Evolutionary conservation across 1,140 invertebrate genomes (phyloP).

Genomic region (Drosophila suzukii): DNA sequence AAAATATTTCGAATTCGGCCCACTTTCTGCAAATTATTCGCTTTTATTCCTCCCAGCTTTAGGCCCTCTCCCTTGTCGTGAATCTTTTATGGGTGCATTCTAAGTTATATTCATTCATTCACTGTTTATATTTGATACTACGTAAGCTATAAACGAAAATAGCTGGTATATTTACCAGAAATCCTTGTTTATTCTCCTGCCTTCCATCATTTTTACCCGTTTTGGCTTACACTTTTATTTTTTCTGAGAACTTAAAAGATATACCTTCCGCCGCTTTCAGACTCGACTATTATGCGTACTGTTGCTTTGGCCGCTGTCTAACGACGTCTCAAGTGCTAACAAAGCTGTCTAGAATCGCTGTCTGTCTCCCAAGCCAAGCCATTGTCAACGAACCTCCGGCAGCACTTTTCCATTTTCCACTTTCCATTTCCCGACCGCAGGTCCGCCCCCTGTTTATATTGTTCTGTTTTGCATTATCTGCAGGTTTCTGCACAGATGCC

Average conservation of each 20-base stretch:
- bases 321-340: constrained; percentile 46
- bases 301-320: constrained; percentile 16
- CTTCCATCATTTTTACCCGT: not conserved
- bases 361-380: not conserved
- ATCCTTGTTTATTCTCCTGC: not conserved
- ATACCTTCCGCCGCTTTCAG: not conserved
- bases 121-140: not conserved
- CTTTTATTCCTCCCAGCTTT: not conserved
- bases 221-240: not conserved
- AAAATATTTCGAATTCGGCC: too few relatives aligned
- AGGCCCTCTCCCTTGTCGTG: not conserved
- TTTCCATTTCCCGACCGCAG: not conserved
- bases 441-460: constrained; percentile 30
- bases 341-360: constrained; percentile 37
- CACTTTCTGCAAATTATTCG: too few relatives aligned
- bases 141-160: too few relatives aligned
- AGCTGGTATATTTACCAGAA: too few relatives aligned
- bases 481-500: constrained; percentile 56
- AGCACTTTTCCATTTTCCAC: constrained; percentile 14
- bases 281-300: constrained; percentile 17
- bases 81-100: not conserved
- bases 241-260: not conserved
- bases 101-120: not conserved
- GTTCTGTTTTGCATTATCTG: constrained; percentile 55
- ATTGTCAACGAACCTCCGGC: constrained; percentile 26